Conservation (phyloP, 2,113 vertebrate species). For the Strix uralensis region DNA sequence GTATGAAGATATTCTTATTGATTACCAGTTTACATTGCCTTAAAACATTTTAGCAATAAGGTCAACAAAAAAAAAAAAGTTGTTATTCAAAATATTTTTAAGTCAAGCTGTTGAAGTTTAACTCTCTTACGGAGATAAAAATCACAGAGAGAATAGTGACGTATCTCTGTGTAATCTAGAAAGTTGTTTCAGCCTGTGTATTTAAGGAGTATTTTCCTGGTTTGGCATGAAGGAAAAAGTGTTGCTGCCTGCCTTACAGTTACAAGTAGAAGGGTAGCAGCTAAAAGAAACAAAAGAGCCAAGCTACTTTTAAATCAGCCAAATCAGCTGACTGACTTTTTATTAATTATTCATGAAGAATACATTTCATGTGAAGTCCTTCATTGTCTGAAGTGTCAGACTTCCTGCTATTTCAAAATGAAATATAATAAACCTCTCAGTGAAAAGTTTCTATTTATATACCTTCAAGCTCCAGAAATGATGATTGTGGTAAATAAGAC, state of each 20-base stretch:
- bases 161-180: neutral
- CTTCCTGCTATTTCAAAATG: neutral
- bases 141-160: neutral
- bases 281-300: neutral
- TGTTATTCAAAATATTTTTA: neutral
- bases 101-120: neutral
- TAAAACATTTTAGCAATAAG: neutral
- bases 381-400: constrained; percentile 26
- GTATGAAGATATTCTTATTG: neutral
- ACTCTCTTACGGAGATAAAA: neutral
- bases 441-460: constrained; percentile 28
- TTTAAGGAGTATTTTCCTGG: neutral
- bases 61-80: neutral
- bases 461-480: neutral
- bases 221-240: neutral
- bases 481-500: neutral
- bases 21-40: neutral
- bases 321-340: neutral
- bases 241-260: neutral
- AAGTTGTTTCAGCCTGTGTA: neutral
- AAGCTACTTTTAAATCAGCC: neutral
- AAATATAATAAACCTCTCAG: neutral
- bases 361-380: neutral
- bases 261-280: neutral
- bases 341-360: constrained; percentile 32